These are phyloP conservation scores for Charina bottae DNA, from an alignment of 2,113 vertebrate species.

Conservation along the genomic window DNA sequence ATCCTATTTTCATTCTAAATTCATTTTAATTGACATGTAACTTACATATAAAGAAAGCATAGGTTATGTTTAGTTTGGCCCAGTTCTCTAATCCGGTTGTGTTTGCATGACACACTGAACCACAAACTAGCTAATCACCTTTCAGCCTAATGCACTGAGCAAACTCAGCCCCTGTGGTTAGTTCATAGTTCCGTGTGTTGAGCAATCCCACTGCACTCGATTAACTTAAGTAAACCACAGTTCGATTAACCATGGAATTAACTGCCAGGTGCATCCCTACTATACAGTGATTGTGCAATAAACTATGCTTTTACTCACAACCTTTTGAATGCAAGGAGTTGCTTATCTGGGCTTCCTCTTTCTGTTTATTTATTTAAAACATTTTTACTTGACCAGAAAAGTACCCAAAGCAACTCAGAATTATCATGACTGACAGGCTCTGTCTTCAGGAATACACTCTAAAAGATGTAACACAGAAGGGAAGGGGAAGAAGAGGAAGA, in stretches of 20 bases:
- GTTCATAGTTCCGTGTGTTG: background rate
- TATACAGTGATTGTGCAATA: background rate
- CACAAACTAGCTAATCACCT: background rate
- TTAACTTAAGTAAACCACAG: background rate
- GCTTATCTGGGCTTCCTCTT: background rate
- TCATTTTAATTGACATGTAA: background rate
- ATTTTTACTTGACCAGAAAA: background rate
- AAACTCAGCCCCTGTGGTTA: background rate
- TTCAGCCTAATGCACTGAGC: background rate
- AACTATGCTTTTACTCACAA: background rate
- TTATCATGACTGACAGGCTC: background rate
- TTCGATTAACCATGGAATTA: background rate
- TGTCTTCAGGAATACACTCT: background rate
- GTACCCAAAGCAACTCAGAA: background rate
- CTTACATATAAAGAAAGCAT: background rate
- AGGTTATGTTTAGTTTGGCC: background rate
- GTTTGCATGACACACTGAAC: background rate
- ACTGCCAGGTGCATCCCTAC: background rate
- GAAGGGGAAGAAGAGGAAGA: background rate
- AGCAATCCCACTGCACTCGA: background rate
- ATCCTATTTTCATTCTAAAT: background rate
- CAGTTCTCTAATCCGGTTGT: background rate
- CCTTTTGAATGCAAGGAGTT: background rate
- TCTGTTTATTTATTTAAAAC: background rate
- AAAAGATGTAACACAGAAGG: background rate